Percentiles rank a stretch among this genome's conserved stretches.
Evolutionary conservation across 2,113 vertebrate species (phyloP).

Genomic region (Ammospiza caudacuta): DNA sequence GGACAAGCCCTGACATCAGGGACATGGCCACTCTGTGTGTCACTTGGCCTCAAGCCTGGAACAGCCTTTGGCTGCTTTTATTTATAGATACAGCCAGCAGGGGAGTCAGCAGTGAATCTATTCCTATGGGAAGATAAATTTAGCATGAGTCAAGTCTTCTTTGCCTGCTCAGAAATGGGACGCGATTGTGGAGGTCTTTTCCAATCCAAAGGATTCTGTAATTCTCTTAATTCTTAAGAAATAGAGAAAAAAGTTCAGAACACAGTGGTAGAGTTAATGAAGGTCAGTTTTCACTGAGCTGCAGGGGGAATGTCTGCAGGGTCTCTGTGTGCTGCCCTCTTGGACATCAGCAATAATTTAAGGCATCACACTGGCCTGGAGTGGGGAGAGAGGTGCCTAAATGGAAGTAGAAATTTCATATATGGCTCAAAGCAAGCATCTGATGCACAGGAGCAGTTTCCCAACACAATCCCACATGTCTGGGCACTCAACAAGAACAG

Average conservation of each 20-base stretch:
- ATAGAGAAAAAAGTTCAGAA: neutral
- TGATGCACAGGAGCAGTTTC: neutral
- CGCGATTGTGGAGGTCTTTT: accelerated
- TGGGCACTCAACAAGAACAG: neutral
- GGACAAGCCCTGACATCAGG: neutral
- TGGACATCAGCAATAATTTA: neutral
- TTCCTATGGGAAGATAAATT: neutral
- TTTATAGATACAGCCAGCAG: neutral
- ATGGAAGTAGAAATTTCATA: neutral
- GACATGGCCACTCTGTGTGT: neutral
- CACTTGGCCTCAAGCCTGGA: neutral
- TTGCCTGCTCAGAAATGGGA: neutral
- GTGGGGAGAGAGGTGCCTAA: neutral
- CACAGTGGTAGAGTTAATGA: neutral
- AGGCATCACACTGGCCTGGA: neutral
- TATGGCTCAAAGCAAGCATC: neutral
- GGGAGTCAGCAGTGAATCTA: neutral
- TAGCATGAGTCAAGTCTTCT: neutral
- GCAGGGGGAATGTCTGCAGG: neutral
- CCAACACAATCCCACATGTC: neutral
- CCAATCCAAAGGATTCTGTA: neutral
- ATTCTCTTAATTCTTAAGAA: neutral
- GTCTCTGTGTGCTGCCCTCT: neutral
- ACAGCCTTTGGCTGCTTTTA: neutral
- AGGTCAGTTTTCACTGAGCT: neutral